A percentile compares a stretch with the other conserved stretches of the same genome.
phyloP scores from a whole-genome alignment of 2,888 invertebrate species.

The Eupithecia subumbrata region DNA sequence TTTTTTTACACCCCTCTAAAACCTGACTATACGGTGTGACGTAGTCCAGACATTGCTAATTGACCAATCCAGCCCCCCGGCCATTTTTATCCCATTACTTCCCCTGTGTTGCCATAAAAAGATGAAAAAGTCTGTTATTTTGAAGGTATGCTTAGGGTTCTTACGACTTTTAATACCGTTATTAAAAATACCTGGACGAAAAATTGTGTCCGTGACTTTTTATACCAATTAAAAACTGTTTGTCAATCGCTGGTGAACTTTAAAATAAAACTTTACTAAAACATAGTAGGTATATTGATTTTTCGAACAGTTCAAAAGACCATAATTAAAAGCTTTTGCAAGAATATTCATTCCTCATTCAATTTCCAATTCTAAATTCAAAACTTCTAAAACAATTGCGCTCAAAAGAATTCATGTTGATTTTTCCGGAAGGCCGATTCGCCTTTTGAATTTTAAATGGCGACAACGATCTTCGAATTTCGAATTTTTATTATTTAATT shows the following conservation, averaged over 20 bases:
- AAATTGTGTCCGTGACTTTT: no score
- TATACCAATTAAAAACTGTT: no score
- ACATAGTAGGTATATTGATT: not conserved
- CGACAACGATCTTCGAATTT: constrained; percentile 13
- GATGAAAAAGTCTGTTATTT: not conserved
- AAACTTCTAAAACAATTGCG: constrained; percentile 16
- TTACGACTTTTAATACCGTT: not conserved
- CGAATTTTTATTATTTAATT: constrained; percentile 11
- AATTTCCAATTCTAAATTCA: constrained; percentile 2
- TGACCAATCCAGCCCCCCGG: constrained; percentile 47
- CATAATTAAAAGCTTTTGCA: not conserved
- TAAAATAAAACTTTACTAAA: no score
- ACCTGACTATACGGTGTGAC: constrained; percentile 33
- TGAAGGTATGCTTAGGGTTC: not conserved
- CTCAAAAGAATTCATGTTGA: constrained; percentile 17
- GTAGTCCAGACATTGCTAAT: constrained; percentile 52
- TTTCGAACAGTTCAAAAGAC: not conserved
- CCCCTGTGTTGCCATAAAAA: constrained; percentile 12
- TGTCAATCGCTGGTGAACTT: no score
- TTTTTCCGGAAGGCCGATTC: constrained; percentile 16
- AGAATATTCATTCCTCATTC: not conserved
- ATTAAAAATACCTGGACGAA: no score
- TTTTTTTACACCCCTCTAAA: not conserved
- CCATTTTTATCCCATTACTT: constrained; percentile 46
- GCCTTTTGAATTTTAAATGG: constrained; percentile 21